A percentile compares a stretch with the other conserved stretches of the same genome.
These are phyloP conservation scores for Dicycla oo DNA, from an alignment of 2,888 invertebrate species.

Conservation along the genomic window DNA sequence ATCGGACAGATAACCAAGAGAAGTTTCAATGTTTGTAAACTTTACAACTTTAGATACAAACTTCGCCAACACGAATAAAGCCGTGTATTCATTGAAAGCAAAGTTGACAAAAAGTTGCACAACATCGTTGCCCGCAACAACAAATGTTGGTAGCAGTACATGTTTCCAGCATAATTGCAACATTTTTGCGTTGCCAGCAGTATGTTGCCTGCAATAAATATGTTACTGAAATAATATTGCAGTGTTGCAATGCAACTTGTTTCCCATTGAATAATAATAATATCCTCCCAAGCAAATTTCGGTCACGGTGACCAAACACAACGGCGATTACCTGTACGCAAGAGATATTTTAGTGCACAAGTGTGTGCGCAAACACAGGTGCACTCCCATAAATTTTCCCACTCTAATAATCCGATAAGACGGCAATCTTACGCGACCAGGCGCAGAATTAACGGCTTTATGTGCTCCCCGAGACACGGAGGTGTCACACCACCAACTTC, in stretches of 20 bases:
- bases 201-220: background rate
- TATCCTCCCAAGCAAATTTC: background rate
- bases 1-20: slow-evolving; percentile 26
- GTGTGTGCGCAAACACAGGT: background rate
- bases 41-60: slow-evolving; percentile 38
- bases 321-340: background rate
- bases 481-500: background rate
- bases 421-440: background rate
- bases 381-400: no score
- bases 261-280: background rate
- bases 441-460: background rate
- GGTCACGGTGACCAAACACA: background rate
- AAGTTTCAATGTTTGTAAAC: slow-evolving; percentile 39
- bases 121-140: background rate
- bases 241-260: background rate
- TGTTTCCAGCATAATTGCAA: background rate
- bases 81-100: background rate
- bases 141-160: background rate
- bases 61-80: slow-evolving; percentile 19
- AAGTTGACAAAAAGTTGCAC: background rate
- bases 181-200: background rate
- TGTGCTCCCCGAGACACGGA: background rate
- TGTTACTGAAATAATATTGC: background rate
- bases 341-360: background rate
- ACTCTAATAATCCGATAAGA: background rate